Conservation (phyloP, 1,140 invertebrate species). For the Dinothrombium tinctorium region DNA sequence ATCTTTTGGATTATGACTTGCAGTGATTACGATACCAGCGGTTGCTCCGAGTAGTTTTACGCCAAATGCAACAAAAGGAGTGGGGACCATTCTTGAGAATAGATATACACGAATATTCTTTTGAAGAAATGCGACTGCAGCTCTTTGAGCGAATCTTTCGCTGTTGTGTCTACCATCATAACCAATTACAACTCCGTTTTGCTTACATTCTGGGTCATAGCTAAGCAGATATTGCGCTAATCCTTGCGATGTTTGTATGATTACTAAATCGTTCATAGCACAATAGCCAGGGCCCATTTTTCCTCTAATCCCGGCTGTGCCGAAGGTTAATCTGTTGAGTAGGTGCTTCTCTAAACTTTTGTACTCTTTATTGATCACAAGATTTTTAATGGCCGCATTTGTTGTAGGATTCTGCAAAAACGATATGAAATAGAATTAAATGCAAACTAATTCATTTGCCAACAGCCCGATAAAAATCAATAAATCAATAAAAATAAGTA, state of each 20-base stretch:
- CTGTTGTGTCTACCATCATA: constrained; percentile 89
- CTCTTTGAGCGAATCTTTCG: constrained; percentile 69
- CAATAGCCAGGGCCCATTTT: constrained; percentile 74
- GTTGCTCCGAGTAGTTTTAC: constrained; percentile 40
- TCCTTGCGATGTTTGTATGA: constrained; percentile 88
- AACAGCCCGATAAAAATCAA: no score
- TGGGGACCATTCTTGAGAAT: constrained; percentile 57
- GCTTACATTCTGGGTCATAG: constrained; percentile 21
- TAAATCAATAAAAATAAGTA: no score
- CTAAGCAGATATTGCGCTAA: constrained; percentile 49
- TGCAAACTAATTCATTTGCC: no score
- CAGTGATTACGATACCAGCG: constrained; percentile 83
- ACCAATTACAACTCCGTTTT: constrained; percentile 61
- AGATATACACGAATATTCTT: constrained; percentile 55
- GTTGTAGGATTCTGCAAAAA: constrained; percentile 1
- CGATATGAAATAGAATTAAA: no score
- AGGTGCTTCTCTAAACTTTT: constrained; percentile 1
- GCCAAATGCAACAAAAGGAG: constrained; percentile 72
- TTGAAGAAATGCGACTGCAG: constrained; percentile 54
- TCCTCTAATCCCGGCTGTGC: constrained; percentile 30
- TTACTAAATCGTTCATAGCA: constrained; percentile 90
- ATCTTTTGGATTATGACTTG: constrained; percentile 95
- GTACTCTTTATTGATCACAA: background rate
- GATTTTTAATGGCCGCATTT: constrained; percentile 1
- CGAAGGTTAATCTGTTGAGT: constrained; percentile 7